Base-by-base conservation (phyloP, 1,140 invertebrate species). In the Delia radicum region DNA sequence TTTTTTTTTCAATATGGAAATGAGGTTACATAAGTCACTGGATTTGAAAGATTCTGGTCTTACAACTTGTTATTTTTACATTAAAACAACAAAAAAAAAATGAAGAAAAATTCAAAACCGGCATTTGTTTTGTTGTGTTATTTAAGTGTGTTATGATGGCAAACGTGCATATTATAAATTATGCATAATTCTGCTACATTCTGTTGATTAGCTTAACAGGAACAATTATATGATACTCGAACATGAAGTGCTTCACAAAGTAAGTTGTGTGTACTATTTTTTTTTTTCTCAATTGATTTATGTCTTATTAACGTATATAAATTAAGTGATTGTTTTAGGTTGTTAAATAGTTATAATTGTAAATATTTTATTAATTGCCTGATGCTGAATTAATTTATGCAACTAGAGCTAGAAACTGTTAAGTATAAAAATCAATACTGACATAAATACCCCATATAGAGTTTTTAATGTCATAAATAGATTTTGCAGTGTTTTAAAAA, bases 41-140 rank as follows among this genome's bases (percentile, higher is more conserved):
- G 63, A 31, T 67, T 67, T 67, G 27, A 67, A 67, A 67, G 28
- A 67, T 67, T 67, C 63, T 67, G 63, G 63, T 67, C 63, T 67
- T 67, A 8, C 28, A 29, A 67, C 18, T 67, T 55, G 48, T 55
- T 55, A 21, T n/a, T 55, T 55, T 55, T 21, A 55, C 48, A 55
- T 55, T 55, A 55, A 55, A 55, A 55, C 48, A 21, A 21, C 48
- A 55, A 6, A 8, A 21, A 55, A 2, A 24, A 18, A 55, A 55
- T 55, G 48, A 21, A 55, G 4, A 3, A 55, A 55, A 55, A 33
- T 6, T 6, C 5, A 37, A 55, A 55, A 55, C 48, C 18, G 48
- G 48, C 48, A 55, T 21, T 24, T 55, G n/a, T 21, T 55, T 21
- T 2, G 8, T 10, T 15, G 5, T 55, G 4, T 55, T 55, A 21